Evolutionary conservation across 1,140 invertebrate genomes (phyloP), one percentile per base, ranked within the genome.

Genomic region (Cryptotermes secundus): DNA sequence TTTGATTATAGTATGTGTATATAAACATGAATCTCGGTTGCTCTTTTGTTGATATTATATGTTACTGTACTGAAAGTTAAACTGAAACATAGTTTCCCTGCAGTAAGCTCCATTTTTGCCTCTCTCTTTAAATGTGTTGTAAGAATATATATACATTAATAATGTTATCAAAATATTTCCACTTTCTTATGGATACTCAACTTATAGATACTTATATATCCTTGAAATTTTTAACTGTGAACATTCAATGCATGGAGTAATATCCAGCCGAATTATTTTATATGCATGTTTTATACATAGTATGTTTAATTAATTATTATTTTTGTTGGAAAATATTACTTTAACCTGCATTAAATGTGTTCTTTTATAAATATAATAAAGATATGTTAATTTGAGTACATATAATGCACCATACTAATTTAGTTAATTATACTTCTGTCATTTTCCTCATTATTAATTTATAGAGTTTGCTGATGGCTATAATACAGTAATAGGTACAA

Each of bases 311-410:
- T 26, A 7, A 72, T 72, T 72, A 72, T 1, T 72, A 31, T 9
- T n/a, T 72, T 72, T 65, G n/a, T 72, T 72, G n/a, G 59, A 72
- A 72, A 72, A 72, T 26, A 72, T 72, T 72, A 72, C 59, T 72
- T 72, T 31, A 72, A 31, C 59, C 31, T 72, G n/a, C 26, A 72
- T 72, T 72, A 72, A 72, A 72, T 72, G 59, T 72, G 59, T 72
- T 72, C n/a, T 72, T 72, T 72, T 72, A 72, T 72, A 72, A 31
- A 72, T 72, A 72, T 14, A 72, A 72, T 72, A 72, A 72, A 72
- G 45, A 14, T 72, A 72, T 72, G 59, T 72, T 72, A 72, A 72
- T n/a, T 31, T 72, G 26, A 72, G 26, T 72, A n/a, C 9, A 72
- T 10, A 10, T n/a, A 72, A 72, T 72, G 26, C 26, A 7, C 6